phyloP scores from a whole-genome alignment of 2,797 vertebrate species.

The Oryzias sinensis region DNA sequence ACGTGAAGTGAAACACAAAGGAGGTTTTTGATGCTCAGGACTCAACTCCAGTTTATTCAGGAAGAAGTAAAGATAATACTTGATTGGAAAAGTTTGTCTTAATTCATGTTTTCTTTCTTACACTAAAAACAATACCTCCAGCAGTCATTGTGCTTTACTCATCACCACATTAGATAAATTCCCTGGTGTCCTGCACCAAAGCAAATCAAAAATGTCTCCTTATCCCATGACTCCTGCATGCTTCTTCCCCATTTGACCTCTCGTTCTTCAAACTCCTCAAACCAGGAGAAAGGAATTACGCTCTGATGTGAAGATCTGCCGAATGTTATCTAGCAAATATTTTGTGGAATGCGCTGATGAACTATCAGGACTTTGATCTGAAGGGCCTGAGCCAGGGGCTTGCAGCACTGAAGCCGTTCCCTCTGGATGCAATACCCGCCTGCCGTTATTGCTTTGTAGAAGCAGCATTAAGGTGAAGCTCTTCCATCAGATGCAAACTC shows the following conservation, averaged over 20 bases:
- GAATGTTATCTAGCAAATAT: slow-evolving; percentile 67
- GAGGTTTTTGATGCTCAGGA: too few relatives aligned
- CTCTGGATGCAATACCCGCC: slow-evolving; percentile 63
- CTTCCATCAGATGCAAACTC: slow-evolving; percentile 46
- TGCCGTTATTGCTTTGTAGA: slow-evolving; percentile 73
- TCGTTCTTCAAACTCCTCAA: slow-evolving; percentile 39
- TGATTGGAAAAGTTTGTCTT: too few relatives aligned
- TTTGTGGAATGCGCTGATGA: slow-evolving; percentile 60
- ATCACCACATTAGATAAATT: slow-evolving; percentile 39
- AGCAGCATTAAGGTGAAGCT: slow-evolving; percentile 70
- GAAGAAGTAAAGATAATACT: too few relatives aligned
- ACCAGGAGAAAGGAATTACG: slow-evolving; percentile 43
- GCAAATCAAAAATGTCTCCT: slow-evolving; percentile 51
- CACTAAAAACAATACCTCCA: slow-evolving; percentile 1
- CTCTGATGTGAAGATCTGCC: slow-evolving; percentile 59
- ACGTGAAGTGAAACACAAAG: too few relatives aligned
- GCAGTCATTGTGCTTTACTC: slow-evolving; percentile 37
- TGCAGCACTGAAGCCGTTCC: slow-evolving; percentile 21
- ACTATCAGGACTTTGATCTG: slow-evolving; percentile 71
- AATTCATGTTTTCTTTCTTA: too few relatives aligned
- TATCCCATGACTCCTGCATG: slow-evolving; percentile 37
- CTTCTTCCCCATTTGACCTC: slow-evolving; percentile 55
- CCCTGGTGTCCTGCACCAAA: slow-evolving; percentile 28
- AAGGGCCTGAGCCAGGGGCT: slow-evolving; percentile 42
- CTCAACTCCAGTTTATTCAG: too few relatives aligned